These are phyloP conservation scores for Notodonta dromedarius DNA, from an alignment of 2,888 invertebrate genomes.

Conservation along the genomic window DNA sequence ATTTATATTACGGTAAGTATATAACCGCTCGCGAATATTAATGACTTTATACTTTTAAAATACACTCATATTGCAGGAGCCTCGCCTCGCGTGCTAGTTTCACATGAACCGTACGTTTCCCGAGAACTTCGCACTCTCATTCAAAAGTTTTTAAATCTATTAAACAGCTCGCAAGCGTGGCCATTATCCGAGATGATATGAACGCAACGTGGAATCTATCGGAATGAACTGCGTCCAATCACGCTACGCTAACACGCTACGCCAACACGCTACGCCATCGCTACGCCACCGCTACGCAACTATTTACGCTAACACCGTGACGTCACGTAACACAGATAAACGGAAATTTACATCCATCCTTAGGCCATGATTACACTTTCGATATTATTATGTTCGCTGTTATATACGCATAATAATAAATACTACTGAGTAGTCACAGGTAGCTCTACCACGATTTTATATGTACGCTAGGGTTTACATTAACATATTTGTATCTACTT, in stretches of 20 bases:
- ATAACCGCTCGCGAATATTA: constrained; percentile 12
- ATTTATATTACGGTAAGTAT: background rate
- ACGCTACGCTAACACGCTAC: constrained; percentile 26
- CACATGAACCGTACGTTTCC: constrained; percentile 23
- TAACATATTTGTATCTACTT: no score
- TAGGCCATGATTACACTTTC: constrained; percentile 26
- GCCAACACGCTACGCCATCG: constrained; percentile 6
- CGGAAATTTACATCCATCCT: constrained; percentile 21
- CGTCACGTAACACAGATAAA: constrained; percentile 35
- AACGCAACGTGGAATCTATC: constrained; percentile 33
- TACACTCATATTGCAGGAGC: constrained; percentile 19
- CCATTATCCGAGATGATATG: constrained; percentile 27
- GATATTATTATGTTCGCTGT: constrained; percentile 28
- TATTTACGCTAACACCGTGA: constrained; percentile 27
- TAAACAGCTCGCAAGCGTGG: constrained; percentile 38
- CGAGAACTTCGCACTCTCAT: constrained; percentile 39
- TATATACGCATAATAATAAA: background rate
- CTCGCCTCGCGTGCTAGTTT: constrained; percentile 32
- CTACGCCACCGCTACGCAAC: constrained; percentile 9
- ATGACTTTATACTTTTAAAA: constrained; percentile 20
- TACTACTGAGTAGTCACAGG: no score
- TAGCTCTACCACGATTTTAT: no score
- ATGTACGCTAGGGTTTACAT: no score
- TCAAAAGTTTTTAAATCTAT: constrained; percentile 56
- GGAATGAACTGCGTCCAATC: constrained; percentile 35